Evolutionary conservation across 2,888 invertebrate genomes (phyloP).

Genomic region (Amphimallon solstitiale): DNA sequence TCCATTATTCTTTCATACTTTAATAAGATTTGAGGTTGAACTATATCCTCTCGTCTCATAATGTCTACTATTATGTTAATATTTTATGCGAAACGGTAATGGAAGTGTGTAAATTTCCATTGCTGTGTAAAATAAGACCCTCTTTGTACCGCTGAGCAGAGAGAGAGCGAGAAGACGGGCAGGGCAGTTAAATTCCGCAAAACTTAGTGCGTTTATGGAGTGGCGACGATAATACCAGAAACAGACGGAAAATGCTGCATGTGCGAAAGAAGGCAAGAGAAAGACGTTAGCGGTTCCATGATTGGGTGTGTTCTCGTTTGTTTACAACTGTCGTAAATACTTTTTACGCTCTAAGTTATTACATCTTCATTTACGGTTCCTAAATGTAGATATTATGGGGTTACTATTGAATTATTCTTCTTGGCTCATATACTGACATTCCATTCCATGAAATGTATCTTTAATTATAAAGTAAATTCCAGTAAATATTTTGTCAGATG

Average conservation of each 20-base stretch:
- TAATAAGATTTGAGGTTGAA: slow-evolving; percentile 38
- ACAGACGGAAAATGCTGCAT: neutral
- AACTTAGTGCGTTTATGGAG: slow-evolving; percentile 19
- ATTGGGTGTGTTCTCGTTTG: slow-evolving; percentile 6
- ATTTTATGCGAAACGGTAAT: slow-evolving; percentile 32
- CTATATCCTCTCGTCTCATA: slow-evolving; percentile 28
- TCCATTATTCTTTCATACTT: slow-evolving; percentile 37
- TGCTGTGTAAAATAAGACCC: slow-evolving; percentile 7
- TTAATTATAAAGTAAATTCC: no score
- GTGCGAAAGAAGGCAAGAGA: neutral
- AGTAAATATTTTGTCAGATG: no score
- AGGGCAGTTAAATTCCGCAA: slow-evolving; percentile 14
- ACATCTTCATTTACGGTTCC: no score
- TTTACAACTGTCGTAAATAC: slow-evolving; percentile 14
- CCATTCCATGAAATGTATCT: no score
- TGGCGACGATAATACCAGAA: neutral
- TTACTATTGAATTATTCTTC: no score
- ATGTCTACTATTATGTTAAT: slow-evolving; percentile 35
- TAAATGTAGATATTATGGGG: neutral
- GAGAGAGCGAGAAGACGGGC: neutral
- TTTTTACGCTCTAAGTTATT: neutral
- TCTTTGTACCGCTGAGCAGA: neutral
- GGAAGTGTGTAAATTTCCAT: slow-evolving; percentile 34
- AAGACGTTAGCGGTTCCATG: neutral
- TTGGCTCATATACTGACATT: no score